These are phyloP conservation scores for Pangasius djambal DNA, from an alignment of 2,797 vertebrate species.

Conservation along the genomic window DNA sequence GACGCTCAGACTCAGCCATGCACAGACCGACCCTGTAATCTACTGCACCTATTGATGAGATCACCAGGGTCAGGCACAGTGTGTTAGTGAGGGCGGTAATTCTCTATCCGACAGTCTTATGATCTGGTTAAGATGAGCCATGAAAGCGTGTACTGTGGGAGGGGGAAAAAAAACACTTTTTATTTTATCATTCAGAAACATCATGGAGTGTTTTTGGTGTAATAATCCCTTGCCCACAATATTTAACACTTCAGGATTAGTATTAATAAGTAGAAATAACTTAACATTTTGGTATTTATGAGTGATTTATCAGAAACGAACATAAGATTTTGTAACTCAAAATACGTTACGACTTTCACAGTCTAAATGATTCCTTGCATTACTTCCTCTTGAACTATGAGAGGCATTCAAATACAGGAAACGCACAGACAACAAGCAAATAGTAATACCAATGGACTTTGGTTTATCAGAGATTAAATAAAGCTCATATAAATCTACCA, in stretches of 20 bases:
- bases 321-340: background rate
- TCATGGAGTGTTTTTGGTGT: background rate
- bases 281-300: background rate
- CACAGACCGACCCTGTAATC: constrained; percentile 60
- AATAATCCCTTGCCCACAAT: background rate
- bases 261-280: too few relatives aligned
- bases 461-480: background rate
- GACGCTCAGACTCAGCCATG: constrained; percentile 51
- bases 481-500: background rate
- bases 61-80: constrained; percentile 41
- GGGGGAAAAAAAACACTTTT: background rate
- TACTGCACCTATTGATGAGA: constrained; percentile 65
- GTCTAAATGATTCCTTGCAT: background rate
- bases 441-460: background rate
- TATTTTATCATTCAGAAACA: background rate
- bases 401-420: background rate
- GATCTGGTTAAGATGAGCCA: constrained; percentile 58
- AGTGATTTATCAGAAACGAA: background rate
- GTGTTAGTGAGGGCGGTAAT: background rate
- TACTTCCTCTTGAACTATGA: background rate
- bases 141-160: background rate
- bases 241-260: background rate
- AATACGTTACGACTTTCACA: background rate
- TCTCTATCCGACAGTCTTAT: constrained; percentile 63
- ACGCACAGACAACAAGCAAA: background rate